Percentiles rank a stretch among this genome's conserved stretches.
Evolutionary conservation across 2,888 invertebrate genomes (phyloP).

Genomic region (Harmothoe impar): DNA sequence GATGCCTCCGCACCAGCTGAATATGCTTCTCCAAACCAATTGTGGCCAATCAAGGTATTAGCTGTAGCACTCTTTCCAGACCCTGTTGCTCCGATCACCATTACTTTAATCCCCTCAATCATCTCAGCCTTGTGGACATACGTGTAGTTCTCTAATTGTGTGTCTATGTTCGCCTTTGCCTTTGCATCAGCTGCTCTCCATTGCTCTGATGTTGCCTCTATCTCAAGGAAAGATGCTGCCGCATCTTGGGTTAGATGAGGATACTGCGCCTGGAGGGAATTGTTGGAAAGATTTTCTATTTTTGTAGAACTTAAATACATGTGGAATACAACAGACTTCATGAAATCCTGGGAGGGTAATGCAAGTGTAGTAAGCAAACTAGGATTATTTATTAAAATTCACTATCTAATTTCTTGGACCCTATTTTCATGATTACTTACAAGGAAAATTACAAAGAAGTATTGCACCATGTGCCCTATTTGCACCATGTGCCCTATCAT

Average conservation of each 20-base stretch:
- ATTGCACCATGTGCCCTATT: too few species aligned
- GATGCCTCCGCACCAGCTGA: background rate
- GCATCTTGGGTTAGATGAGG: background rate
- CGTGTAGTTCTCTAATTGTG: background rate
- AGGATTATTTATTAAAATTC: too few species aligned
- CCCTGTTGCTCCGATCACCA: background rate
- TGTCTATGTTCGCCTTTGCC: background rate
- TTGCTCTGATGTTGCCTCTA: background rate
- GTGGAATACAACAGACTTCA: too few species aligned
- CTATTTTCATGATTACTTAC: too few species aligned
- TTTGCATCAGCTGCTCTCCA: background rate
- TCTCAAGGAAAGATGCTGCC: background rate
- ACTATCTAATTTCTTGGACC: too few species aligned
- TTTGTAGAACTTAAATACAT: too few species aligned
- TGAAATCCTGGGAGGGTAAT: too few species aligned
- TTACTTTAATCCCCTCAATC: background rate
- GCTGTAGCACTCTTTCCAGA: constrained; percentile 11
- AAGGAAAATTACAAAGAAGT: too few species aligned
- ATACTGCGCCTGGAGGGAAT: too few species aligned
- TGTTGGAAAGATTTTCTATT: too few species aligned
- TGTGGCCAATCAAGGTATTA: background rate
- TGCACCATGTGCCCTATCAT: too few species aligned
- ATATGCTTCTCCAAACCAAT: background rate
- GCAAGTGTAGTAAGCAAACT: too few species aligned
- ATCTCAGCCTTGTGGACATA: background rate